Evolutionary conservation across 1,140 invertebrate genomes (phyloP), one percentile per base, ranked within the genome.

Genomic region (Delia radicum): DNA sequence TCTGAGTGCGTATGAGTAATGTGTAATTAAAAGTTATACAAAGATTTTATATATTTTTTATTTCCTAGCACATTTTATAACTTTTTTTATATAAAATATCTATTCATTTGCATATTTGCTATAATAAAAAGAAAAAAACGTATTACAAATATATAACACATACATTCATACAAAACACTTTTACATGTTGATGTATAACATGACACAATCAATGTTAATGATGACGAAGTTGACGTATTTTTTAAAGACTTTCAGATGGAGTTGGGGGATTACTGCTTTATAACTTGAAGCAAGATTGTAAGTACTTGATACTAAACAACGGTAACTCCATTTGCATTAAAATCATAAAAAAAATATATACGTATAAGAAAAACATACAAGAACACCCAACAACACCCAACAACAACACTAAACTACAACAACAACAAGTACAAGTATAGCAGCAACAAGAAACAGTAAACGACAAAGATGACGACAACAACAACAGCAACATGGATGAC

Each of bases 161-260:
- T n/a, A 67, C 48, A 55, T 55, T 55, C 48, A 21, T 55, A 55
- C 18, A n/a, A 67, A 29, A 29, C 28, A 67, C 12, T 18, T 29
- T 29, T 18, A 29, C 63, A 67, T 28, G 26, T 29, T 29, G 63
- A 67, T 67, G 63, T 29, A 29, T 28, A 31, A 67, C 12, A 28
- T 63, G 62, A 63, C 62, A 63, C 62, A 63, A 63, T 63, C 62
- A 29, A 63, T 63, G 62, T 63, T 63, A 63, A 63, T 63, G 62
- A 63, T 63, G 62, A 63, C 26, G 24, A 63, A 63, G 62, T 29
- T 67, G 63, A 67, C 27, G 18, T 55, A 3, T 55, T 21, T 55
- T 42, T 8, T 42, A 12, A 42, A 12, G 10, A 42, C 3, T 42
- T 42, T 42, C n/a, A n/a, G 2, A 42, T 42, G 8, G 37, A 42